A percentile compares a stretch with the other conserved stretches of the same genome.
These are phyloP conservation scores for Hypercompe scribonia DNA, from an alignment of 2,888 invertebrate genomes.

Conservation along the genomic window DNA sequence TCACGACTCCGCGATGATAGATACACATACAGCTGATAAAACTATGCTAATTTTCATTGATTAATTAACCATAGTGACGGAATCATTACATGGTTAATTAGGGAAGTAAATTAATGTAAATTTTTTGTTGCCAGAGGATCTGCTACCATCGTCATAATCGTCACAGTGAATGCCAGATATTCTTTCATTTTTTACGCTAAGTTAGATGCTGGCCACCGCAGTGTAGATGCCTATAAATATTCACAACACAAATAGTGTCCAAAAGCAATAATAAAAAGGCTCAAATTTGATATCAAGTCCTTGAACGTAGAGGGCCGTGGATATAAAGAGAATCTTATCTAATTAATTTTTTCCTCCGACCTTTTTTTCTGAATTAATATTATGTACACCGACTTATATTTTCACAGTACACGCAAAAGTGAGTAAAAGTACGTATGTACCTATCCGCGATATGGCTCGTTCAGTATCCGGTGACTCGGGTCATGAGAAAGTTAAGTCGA, in stretches of 20 bases:
- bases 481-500: constrained; percentile 67
- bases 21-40: constrained; percentile 45
- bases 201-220: background rate
- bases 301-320: background rate
- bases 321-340: background rate
- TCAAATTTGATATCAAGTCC: background rate
- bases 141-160: background rate
- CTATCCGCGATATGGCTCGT: constrained; percentile 6
- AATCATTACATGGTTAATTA: background rate
- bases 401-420: background rate
- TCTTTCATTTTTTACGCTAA: background rate
- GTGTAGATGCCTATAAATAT: background rate
- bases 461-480: constrained; percentile 38
- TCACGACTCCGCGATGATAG: constrained; percentile 61
- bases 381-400: background rate
- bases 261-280: background rate
- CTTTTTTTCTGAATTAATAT: background rate
- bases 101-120: too few species aligned
- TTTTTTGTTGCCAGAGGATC: background rate
- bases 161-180: background rate
- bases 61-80: constrained; percentile 23
- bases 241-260: background rate
- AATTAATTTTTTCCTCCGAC: background rate
- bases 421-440: background rate
- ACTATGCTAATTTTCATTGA: constrained; percentile 31